Evolutionary conservation across 1,140 invertebrate genomes (phyloP), one percentile per base, ranked within the genome.

Genomic region (Hycleus cichorii): DNA sequence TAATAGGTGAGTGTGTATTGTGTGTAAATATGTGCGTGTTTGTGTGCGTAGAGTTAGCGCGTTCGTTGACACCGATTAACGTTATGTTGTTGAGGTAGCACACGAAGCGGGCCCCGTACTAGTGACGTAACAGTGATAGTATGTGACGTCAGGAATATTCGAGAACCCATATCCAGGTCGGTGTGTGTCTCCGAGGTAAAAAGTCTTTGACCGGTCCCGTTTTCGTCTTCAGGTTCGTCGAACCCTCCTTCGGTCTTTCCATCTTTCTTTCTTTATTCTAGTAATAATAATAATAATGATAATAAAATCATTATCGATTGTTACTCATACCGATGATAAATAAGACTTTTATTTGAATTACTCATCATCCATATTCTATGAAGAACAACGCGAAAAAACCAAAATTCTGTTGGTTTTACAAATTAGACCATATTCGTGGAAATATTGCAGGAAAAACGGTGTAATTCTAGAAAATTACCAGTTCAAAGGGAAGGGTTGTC

Each of bases 91-190:
- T 58, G 61, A 58, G 56, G 59, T 62, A 66, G 55, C 54, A 32
- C 59, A 54, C 44, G 59, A 60, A 59, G 49, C 44, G 48, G 53
- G 48, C 45, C 46, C 39, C 50, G 49, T 58, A 54, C 42, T 47
- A 44, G 44, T 70, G 69, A 69, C 67, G 69, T 69, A 69, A 69
- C 56, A 65, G 64, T 65, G 62, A 66, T 62, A 62, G 64, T 64
- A 40, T 54, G 56, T 68, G 68, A 68, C 66, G 68, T 68, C 68
- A 66, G 57, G 57, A 62, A 59, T 59, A 63, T 65, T 68, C 68
- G 60, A 65, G 65, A 69, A 65, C 58, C 63, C 66, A 62, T 67
- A 68, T 66, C 65, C 52, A 61, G 64, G 49, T 44, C 58, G 51
- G 43, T 42, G 54, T 42, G 55, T 47, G 53, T 45, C 4, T 27